Base-by-base conservation (phyloP, 2,113 vertebrate genomes). In the Hypocryptadius cinnamomeus region DNA sequence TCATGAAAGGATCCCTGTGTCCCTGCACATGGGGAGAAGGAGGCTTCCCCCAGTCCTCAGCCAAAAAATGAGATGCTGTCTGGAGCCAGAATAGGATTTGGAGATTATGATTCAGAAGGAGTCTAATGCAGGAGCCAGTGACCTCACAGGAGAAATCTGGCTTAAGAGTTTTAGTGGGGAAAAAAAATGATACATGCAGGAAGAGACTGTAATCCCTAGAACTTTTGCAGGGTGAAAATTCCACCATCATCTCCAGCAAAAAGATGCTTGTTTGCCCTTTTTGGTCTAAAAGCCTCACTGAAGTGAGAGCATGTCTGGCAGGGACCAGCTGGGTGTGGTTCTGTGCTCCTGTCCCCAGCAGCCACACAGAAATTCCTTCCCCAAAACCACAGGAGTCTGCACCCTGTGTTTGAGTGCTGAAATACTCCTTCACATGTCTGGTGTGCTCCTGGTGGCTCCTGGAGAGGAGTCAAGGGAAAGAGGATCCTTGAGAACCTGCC, bases 341-440 rank as follows among this genome's bases (percentile, higher is more conserved):
- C 31, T 0, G 0, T 24, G 37, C 56, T 74, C 30, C 65, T 0
- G 1, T 40, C 37, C 37, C 64, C 81, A 33, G 31, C 50, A 72
- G 54, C 37, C 4, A 0, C 60, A 8, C 5, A 47, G 39, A 13
- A 35, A 54, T n/a, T 39, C 42, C 73, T 71, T 48, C 28, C 69
- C 42, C 0, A 1, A 44, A 35, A 61, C 5, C 4, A 3, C 25
- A 4, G 14, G 33, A 22, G 13, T 14, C 68, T 79, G 53, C 56
- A 13, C 8, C 42, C 42, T n/a, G n/a, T n/a, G n/a, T n/a, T n/a
- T n/a, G 28, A 33, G 59, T 3, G 28, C 51, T 53, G 61, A 42
- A 89, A 83, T 35, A 21, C 1, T 0, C 33, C 72, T 39, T 33
- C 64, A 23, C 2, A 1, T 12, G 28, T 15, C 72, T 50, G 53